Percentiles rank a stretch among this genome's conserved stretches.
Evolutionary conservation across 1,140 invertebrate genomes (phyloP).

Genomic region (Ips nitidus): DNA sequence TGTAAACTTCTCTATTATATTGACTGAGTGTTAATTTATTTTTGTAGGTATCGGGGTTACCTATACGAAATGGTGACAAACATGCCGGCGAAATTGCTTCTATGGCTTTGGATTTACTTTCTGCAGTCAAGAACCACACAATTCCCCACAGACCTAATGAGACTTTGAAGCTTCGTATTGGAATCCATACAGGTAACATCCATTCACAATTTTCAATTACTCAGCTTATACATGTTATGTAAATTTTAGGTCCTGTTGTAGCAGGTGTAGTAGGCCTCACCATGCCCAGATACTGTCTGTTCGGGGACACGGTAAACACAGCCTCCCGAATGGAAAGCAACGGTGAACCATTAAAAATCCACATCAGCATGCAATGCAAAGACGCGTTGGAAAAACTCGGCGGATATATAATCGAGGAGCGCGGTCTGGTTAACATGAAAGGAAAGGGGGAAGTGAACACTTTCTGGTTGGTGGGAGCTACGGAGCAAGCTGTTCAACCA

Average conservation of each 20-base stretch:
- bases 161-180: conserved; percentile 90
- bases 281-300: conserved; percentile 94
- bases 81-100: conserved; percentile 96
- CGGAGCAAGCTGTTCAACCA: conserved; percentile 78
- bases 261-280: conserved; percentile 95
- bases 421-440: conserved; percentile 87
- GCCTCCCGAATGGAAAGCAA: conserved; percentile 94
- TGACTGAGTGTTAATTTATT: too few species aligned
- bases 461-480: conserved; percentile 88
- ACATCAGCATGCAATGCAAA: conserved; percentile 85
- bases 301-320: conserved; percentile 91
- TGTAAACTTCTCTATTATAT: too few species aligned
- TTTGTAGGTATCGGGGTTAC: conserved; percentile 84
- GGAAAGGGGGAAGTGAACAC: conserved; percentile 84
- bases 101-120: conserved; percentile 92
- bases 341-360: conserved; percentile 87
- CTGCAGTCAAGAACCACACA: conserved; percentile 84
- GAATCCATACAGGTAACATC: conserved; percentile 82
- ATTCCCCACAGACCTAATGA: conserved; percentile 92
- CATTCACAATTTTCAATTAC: not conserved
- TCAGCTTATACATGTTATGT: not conserved
- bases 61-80: conserved; percentile 82
- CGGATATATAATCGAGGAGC: conserved; percentile 81
- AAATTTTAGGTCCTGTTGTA: conserved; percentile 73
- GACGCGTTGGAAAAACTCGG: conserved; percentile 82